Conservation (phyloP, 2,797 vertebrate species). For the Rhinella marina region DNA sequence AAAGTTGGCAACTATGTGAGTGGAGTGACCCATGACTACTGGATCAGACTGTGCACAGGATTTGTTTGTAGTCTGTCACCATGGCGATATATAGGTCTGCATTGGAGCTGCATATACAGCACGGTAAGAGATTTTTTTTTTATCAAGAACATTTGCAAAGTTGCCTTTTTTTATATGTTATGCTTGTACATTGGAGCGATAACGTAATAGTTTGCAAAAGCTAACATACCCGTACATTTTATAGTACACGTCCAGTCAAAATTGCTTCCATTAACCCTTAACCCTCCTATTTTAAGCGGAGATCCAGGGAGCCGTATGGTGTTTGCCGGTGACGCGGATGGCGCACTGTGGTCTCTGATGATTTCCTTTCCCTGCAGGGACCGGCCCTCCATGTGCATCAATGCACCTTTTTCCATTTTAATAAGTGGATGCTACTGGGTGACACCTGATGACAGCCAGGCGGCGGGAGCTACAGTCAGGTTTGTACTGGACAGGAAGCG, state of each 20-base stretch:
- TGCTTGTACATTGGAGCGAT: background rate
- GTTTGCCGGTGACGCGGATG: background rate
- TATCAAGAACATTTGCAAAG: background rate
- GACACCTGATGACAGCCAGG: background rate
- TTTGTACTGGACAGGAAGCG: constrained; percentile 8
- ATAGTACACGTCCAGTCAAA: background rate
- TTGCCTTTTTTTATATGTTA: background rate
- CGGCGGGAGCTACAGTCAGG: background rate
- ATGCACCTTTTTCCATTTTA: background rate
- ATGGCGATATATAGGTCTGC: too few species aligned
- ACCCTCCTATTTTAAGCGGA: background rate
- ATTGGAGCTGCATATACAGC: background rate
- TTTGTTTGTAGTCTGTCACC: background rate
- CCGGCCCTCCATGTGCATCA: background rate
- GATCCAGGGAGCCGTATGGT: background rate
- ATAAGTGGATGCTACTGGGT: background rate
- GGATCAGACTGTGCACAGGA: too few species aligned
- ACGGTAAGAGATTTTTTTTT: background rate
- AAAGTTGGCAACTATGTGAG: too few species aligned
- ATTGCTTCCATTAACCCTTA: too few species aligned
- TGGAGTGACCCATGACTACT: too few species aligned
- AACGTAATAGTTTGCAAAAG: background rate
- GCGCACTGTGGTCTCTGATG: background rate
- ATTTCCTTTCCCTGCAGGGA: background rate
- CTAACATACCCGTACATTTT: too few species aligned